phyloP scores from a whole-genome alignment of 2,113 vertebrate species.

The Leptobrachium leishanense region DNA sequence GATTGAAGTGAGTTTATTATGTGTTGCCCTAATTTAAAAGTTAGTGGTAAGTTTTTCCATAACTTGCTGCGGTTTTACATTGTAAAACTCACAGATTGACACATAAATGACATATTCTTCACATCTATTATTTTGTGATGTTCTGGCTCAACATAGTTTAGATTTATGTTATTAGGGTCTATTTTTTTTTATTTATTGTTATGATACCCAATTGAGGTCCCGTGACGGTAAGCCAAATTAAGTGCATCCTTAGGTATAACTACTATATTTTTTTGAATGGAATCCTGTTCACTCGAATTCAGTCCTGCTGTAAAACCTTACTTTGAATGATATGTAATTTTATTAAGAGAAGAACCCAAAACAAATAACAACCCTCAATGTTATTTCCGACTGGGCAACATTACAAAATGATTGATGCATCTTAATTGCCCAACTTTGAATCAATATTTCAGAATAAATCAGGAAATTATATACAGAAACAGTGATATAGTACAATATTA shows the following conservation, averaged over 20 bases:
- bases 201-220: slow-evolving; percentile 15
- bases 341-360: slow-evolving; percentile 65
- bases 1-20: background rate
- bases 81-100: too few species aligned
- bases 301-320: slow-evolving; percentile 72
- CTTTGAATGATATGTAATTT: slow-evolving; percentile 79
- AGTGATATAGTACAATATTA: too few species aligned
- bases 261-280: slow-evolving; percentile 73
- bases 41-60: background rate
- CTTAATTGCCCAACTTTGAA: too few species aligned
- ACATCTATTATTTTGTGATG: slow-evolving; percentile 6
- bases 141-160: slow-evolving; percentile 17
- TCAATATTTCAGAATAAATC: too few species aligned
- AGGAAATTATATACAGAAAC: too few species aligned
- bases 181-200: background rate
- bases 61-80: too few species aligned
- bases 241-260: slow-evolving; percentile 67
- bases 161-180: background rate
- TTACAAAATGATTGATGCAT: background rate
- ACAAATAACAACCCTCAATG: slow-evolving; percentile 54
- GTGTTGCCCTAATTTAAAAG: slow-evolving; percentile 6
- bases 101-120: slow-evolving; percentile 2
- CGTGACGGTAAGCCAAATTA: slow-evolving; percentile 33
- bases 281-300: slow-evolving; percentile 72
- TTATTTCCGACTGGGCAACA: background rate